These are phyloP conservation scores for Lysiphlebus fabarum DNA, from an alignment of 1,140 invertebrate species.

Conservation along the genomic window DNA sequence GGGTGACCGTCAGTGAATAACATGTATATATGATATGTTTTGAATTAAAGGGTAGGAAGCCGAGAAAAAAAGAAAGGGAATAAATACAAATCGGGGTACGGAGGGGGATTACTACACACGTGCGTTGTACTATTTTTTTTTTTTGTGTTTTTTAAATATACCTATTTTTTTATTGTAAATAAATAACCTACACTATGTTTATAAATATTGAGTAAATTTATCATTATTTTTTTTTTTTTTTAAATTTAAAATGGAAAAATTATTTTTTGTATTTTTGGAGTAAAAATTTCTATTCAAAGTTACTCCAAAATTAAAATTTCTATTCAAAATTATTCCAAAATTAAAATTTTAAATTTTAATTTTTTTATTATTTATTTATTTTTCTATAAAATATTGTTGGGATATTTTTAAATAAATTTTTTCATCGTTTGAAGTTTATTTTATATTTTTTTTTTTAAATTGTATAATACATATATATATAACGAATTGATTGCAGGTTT, in stretches of 20 bases:
- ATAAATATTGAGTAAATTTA: slow-evolving; percentile 27
- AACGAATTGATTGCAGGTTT: too few species aligned
- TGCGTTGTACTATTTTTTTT: slow-evolving; percentile 25
- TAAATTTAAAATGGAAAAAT: not conserved
- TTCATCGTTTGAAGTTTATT: too few species aligned
- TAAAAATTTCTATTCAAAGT: too few species aligned
- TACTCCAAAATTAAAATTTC: too few species aligned
- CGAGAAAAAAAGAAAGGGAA: slow-evolving; percentile 25
- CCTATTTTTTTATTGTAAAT: not conserved
- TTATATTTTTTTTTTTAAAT: too few species aligned
- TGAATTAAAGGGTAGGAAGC: slow-evolving; percentile 16
- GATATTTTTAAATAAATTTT: too few species aligned
- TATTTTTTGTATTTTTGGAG: too few species aligned
- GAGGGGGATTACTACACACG: slow-evolving; percentile 30
- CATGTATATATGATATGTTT: not conserved
- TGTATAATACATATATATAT: too few species aligned
- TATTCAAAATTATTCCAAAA: too few species aligned
- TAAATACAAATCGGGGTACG: slow-evolving; percentile 16
- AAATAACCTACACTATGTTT: slow-evolving; percentile 41
- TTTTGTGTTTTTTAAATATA: not conserved
- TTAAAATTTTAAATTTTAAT: too few species aligned
- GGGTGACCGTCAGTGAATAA: slow-evolving; percentile 8
- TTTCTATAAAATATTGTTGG: too few species aligned
- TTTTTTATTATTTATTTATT: too few species aligned
- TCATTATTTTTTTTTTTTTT: slow-evolving; percentile 12